Evolutionary conservation across 2,797 vertebrate species (phyloP), one percentile per base, ranked within the genome.

Genomic region (Myripristis jacobus): DNA sequence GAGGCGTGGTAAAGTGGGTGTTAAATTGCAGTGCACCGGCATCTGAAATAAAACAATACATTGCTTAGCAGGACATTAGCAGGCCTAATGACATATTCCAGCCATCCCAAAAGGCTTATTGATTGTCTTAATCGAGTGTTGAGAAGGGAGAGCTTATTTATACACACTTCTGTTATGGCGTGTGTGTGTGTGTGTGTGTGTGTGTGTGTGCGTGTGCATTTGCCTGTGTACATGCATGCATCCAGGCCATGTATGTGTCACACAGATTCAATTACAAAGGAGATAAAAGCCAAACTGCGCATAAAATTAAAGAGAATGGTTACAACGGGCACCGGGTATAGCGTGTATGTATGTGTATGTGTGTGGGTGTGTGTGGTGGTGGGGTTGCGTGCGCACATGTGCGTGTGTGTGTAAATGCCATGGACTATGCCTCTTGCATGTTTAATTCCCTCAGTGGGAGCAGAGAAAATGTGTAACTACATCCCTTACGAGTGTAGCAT

Each of bases 51-150:
- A 73, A 84, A 87, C 83, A 86, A 81, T 65, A 70, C 66, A 55
- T 64, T 74, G 75, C 84, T 90, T 84, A 83, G 67, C 82, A 86
- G 75, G 65, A 83, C 84, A 88, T 90, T 87, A 90, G 80, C 68
- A 70, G 53, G 74, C 41, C 59, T 85, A 87, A 90, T 87, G 74
- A 75, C 80, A 85, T 74, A 86, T 84, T 85, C 67, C 69, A 74
- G 66, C 73, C 68, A 70, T 82, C 81, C 63, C 82, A 81, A 72
- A 63, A 70, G 62, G 63, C 41, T 72, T 87, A 88, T 85, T 88
- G 87, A 89, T 88, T 89, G 80, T 70, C 52, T 56, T 81, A 84
- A 88, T 91, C 76, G 83, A 88, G 79, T 83, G 70, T 77, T 77
- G 77, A 80, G 73, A 81, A 74, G 64, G 58, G 63, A 68, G 63